Evolutionary conservation across 2,113 vertebrate genomes (phyloP).

Genomic region (Dromaius novaehollandiae): DNA sequence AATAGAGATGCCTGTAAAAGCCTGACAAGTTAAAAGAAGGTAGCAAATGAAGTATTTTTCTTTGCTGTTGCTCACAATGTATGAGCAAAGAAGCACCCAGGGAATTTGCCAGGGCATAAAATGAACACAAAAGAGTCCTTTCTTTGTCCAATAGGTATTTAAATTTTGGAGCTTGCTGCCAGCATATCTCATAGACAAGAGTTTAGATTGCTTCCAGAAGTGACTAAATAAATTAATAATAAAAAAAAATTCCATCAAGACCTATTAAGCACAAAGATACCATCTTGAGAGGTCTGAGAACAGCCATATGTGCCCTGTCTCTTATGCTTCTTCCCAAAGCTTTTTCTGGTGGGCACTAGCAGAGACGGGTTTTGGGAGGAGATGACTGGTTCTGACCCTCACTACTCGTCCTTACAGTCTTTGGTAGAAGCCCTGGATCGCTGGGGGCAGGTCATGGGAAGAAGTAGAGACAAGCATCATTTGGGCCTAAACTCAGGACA

Average conservation of each 20-base stretch:
- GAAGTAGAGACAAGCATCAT: not conserved
- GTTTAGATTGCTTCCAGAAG: not conserved
- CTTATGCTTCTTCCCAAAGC: not conserved
- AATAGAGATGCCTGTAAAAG: not conserved
- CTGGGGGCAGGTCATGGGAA: not conserved
- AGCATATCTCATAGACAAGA: not conserved
- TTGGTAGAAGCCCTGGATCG: not conserved
- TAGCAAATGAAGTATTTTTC: constrained; percentile 2
- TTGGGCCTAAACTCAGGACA: not conserved
- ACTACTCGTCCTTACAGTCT: rapidly evolving
- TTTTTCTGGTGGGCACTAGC: not conserved
- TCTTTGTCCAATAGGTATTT: not conserved
- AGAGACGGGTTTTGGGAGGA: not conserved
- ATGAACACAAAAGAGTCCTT: not conserved
- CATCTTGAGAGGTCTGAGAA: not conserved
- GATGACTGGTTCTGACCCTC: not conserved
- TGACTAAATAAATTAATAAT: not conserved
- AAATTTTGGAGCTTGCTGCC: not conserved
- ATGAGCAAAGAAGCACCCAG: not conserved
- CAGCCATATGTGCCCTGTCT: not conserved
- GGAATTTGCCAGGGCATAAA: not conserved
- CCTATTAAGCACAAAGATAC: constrained; percentile 12
- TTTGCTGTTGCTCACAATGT: not conserved
- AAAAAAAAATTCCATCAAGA: not conserved
- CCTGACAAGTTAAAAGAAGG: not conserved